These are phyloP conservation scores for Falcunculus frontatus DNA, from an alignment of 2,113 vertebrate species.

Conservation along the genomic window DNA sequence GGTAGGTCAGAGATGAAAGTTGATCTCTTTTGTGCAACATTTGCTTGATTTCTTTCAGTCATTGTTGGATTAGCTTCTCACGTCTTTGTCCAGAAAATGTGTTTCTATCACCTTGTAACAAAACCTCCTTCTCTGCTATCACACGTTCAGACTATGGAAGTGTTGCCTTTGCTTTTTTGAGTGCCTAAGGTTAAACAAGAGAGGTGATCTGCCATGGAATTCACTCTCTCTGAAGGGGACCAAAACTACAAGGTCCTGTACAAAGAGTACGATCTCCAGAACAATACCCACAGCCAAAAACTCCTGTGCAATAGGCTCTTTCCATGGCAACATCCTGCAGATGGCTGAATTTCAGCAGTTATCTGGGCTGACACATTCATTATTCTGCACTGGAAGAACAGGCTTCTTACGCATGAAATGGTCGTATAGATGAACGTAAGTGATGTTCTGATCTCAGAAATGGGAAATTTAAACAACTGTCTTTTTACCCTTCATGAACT, in stretches of 20 bases:
- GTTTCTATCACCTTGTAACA: neutral
- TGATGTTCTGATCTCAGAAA: neutral
- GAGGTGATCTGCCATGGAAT: neutral
- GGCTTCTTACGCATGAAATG: neutral
- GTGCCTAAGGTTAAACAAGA: neutral
- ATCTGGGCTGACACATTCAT: neutral
- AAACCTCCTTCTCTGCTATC: neutral
- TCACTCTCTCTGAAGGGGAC: neutral
- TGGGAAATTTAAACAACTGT: neutral
- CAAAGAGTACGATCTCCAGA: neutral
- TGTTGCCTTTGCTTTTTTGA: neutral
- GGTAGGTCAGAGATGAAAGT: conserved; percentile 12
- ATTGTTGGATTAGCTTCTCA: neutral
- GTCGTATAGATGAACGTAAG: neutral
- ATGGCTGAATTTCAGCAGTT: conserved; percentile 3
- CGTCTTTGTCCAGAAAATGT: conserved; percentile 12
- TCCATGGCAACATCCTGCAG: neutral
- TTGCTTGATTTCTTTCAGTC: conserved; percentile 28
- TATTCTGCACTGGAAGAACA: neutral
- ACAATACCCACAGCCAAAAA: neutral
- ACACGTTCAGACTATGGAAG: neutral
- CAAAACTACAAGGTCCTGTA: neutral
- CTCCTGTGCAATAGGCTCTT: neutral
- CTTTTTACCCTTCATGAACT: neutral
- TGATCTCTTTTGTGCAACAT: neutral